Percentiles rank a stretch among this genome's conserved stretches.
phyloP scores from a whole-genome alignment of 2,113 vertebrate species.

The Caloenas nicobarica region DNA sequence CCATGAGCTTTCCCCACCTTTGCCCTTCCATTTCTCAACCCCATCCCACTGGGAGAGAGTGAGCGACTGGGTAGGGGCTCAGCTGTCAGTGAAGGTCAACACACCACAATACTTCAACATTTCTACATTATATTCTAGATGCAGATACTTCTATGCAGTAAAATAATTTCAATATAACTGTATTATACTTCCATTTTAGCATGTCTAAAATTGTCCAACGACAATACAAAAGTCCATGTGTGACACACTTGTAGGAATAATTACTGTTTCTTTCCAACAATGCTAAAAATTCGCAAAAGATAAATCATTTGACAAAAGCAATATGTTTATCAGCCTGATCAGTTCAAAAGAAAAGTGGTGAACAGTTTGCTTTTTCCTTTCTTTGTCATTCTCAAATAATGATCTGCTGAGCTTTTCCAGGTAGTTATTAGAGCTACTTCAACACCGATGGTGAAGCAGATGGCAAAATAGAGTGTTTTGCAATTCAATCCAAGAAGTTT shows the following conservation, averaged over 20 bases:
- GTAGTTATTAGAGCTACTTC: not conserved
- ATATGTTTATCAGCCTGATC: not conserved
- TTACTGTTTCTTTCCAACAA: not conserved
- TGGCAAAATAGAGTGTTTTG: not conserved
- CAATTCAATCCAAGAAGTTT: not conserved
- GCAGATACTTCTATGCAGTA: not conserved
- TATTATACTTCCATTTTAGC: not conserved
- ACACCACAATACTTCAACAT: not conserved
- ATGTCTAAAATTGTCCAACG: not conserved
- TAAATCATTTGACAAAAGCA: not conserved
- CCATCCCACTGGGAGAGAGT: not conserved
- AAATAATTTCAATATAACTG: not conserved
- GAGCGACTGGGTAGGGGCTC: not conserved
- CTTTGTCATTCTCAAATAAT: not conserved
- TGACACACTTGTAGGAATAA: not conserved
- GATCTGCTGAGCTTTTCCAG: not conserved
- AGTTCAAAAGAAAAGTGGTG: not conserved
- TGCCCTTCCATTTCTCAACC: too few species aligned
- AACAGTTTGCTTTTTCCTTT: not conserved
- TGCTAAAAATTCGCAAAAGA: not conserved
- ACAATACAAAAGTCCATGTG: not conserved
- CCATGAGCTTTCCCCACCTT: too few species aligned
- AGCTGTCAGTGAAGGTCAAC: not conserved
- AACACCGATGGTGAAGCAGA: not conserved
- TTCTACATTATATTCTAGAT: not conserved